These are phyloP conservation scores for Antidorcas marsupialis DNA, from an alignment of 2,113 vertebrate genomes.

Conservation along the genomic window DNA sequence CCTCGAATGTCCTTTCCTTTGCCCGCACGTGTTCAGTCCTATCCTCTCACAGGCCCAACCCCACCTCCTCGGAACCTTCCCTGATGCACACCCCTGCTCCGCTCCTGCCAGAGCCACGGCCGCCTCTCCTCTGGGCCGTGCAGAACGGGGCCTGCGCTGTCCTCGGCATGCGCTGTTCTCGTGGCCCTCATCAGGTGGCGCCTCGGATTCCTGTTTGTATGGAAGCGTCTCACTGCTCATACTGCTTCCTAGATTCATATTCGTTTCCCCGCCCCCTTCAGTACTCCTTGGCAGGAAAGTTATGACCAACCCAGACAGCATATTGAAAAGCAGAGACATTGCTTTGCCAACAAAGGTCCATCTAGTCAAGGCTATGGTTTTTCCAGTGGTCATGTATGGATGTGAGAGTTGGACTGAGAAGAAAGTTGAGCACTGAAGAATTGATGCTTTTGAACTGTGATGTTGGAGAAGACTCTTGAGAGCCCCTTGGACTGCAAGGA, in stretches of 20 bases:
- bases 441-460: not conserved
- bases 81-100: not conserved
- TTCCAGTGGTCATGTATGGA: not conserved
- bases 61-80: not conserved
- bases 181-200: not conserved
- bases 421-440: rapidly evolving
- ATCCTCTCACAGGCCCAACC: not conserved
- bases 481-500: not conserved
- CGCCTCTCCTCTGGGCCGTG: not conserved
- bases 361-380: not conserved
- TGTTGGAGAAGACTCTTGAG: not conserved
- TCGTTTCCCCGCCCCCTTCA: not conserved
- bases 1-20: not conserved
- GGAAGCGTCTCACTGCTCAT: not conserved
- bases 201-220: not conserved
- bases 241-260: not conserved
- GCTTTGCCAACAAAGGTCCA: not conserved
- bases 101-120: not conserved
- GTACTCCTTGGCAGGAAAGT: not conserved
- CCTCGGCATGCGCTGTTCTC: not conserved
- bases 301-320: not conserved
- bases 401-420: not conserved
- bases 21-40: not conserved
- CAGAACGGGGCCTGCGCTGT: not conserved
- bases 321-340: not conserved